Evolutionary conservation across 2,797 vertebrate species (phyloP).

Genomic region (Falco biarmicus): DNA sequence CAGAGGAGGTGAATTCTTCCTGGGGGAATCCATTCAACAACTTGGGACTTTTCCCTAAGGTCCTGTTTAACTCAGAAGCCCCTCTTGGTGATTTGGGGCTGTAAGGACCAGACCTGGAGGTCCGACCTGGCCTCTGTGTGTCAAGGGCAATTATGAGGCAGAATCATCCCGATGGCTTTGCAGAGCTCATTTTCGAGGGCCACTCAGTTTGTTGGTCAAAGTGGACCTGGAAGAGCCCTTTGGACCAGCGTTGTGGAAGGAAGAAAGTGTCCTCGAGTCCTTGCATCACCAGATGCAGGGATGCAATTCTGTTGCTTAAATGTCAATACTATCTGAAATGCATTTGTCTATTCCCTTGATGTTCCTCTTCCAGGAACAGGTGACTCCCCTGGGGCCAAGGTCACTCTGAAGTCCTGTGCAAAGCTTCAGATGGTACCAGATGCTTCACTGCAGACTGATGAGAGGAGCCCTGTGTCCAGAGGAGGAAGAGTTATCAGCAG

Average conservation of each 20-base stretch:
- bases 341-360: background rate
- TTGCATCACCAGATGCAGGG: background rate
- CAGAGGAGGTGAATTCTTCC: background rate
- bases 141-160: background rate
- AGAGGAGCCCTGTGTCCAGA: background rate
- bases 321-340: background rate
- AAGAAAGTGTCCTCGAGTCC: background rate
- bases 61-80: background rate
- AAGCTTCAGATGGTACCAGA: background rate
- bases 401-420: background rate
- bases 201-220: background rate
- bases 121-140: background rate
- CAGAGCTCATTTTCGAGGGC: background rate
- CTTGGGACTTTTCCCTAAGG: background rate
- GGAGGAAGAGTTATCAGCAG: background rate
- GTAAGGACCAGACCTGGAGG: background rate
- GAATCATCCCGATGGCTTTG: background rate
- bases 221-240: background rate
- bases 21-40: background rate
- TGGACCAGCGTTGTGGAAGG: background rate
- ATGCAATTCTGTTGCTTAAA: background rate
- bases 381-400: rapidly evolving
- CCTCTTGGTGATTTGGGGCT: background rate
- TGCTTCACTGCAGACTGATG: background rate
- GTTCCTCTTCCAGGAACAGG: background rate